These are phyloP conservation scores for Brachyhypopomus gauderio DNA, from an alignment of 2,113 vertebrate species.

Conservation along the genomic window DNA sequence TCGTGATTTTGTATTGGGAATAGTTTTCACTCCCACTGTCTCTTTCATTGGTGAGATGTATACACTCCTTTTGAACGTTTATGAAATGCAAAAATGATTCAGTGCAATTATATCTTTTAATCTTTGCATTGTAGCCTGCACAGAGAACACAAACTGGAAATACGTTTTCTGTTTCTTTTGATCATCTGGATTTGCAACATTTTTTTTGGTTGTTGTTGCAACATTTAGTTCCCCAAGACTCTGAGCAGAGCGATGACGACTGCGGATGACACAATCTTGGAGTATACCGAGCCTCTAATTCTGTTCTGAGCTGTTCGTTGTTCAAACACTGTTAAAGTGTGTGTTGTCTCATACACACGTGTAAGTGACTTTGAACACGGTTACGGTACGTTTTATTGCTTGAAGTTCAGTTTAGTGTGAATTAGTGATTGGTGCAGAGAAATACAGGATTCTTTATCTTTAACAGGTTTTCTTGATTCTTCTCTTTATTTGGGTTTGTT, in stretches of 20 bases:
- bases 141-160: conserved; percentile 1
- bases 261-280: background rate
- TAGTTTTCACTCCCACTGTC: conserved; percentile 41
- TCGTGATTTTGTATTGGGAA: conserved; percentile 39
- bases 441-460: conserved; percentile 2
- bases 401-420: conserved; percentile 43
- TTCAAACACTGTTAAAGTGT: background rate
- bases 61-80: conserved; percentile 6
- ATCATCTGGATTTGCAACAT: background rate
- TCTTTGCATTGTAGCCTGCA: background rate
- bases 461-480: background rate
- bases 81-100: conserved; percentile 19
- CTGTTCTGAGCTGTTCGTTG: conserved; percentile 21
- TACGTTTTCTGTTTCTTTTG: background rate
- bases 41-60: conserved; percentile 7
- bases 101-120: conserved; percentile 9
- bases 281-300: conserved; percentile 32
- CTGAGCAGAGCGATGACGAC: background rate
- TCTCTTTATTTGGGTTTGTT: background rate
- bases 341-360: conserved; percentile 3
- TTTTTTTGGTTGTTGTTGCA: background rate
- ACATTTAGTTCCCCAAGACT: background rate
- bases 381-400: background rate
- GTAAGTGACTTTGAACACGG: background rate
- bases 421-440: conserved; percentile 33